Conservation (phyloP, 2,888 invertebrate genomes). For the Drosophila mimica region DNA sequence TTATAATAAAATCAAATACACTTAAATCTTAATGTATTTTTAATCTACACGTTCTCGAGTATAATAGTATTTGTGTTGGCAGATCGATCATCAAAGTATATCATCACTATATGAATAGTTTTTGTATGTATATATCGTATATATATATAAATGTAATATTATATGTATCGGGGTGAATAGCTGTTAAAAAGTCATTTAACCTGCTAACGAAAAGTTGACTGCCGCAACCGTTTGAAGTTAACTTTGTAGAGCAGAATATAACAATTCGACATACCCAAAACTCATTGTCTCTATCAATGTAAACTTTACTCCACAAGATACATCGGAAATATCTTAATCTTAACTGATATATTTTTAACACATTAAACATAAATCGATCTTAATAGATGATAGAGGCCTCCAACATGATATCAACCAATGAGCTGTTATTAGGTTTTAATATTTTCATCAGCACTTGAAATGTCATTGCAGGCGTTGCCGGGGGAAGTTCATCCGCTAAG, state of each 20-base stretch:
- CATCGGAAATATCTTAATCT: too few relatives aligned
- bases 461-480: constrained; percentile 27
- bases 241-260: too few relatives aligned
- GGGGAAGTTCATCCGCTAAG: constrained; percentile 41
- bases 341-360: not conserved
- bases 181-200: too few relatives aligned
- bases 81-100: not conserved
- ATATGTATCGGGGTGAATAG: too few relatives aligned
- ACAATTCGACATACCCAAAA: too few relatives aligned
- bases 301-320: too few relatives aligned
- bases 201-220: too few relatives aligned
- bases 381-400: not conserved
- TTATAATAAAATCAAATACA: constrained; percentile 8
- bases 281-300: too few relatives aligned
- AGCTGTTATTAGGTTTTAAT: not conserved
- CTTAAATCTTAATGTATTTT: constrained; percentile 40
- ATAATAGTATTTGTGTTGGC: not conserved
- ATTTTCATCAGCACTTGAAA: constrained; percentile 27
- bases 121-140: not conserved
- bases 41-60: constrained; percentile 31
- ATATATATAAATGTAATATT: not conserved
- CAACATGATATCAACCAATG: not conserved
- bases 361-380: not conserved
- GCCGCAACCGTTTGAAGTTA: too few relatives aligned
- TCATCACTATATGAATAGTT: not conserved